Conservation (phyloP, 2,888 invertebrate genomes). For the Dicycla oo region DNA sequence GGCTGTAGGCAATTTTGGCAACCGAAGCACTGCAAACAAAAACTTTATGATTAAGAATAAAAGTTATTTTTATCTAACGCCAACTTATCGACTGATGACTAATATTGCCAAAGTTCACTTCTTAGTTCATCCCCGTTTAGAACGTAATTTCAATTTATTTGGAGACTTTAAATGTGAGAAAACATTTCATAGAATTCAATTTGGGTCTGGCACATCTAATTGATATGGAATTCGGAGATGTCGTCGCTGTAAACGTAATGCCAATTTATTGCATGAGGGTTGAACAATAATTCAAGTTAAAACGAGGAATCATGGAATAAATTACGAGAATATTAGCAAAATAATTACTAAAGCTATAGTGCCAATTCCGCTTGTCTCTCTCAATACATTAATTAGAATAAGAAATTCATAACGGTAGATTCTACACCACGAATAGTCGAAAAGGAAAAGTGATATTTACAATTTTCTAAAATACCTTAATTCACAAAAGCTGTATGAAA, state of each 20-base stretch:
- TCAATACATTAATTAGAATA: neutral
- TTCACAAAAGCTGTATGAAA: neutral
- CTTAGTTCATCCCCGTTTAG: slow-evolving; percentile 41
- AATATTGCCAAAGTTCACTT: slow-evolving; percentile 49
- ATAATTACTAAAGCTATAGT: slow-evolving; percentile 25
- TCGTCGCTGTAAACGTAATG: slow-evolving; percentile 28
- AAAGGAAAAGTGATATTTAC: neutral
- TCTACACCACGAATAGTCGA: neutral
- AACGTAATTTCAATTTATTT: slow-evolving; percentile 59
- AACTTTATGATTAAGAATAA: slow-evolving; percentile 60
- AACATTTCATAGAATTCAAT: slow-evolving; percentile 49
- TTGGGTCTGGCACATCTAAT: slow-evolving; percentile 33
- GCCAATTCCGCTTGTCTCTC: neutral
- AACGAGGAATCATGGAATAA: slow-evolving; percentile 19
- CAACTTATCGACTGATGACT: slow-evolving; percentile 51
- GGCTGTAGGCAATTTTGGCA: slow-evolving; percentile 57
- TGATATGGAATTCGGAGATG: slow-evolving; percentile 33
- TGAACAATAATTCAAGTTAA: slow-evolving; percentile 28
- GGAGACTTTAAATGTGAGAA: slow-evolving; percentile 29
- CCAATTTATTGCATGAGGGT: slow-evolving; percentile 27
- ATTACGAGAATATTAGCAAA: slow-evolving; percentile 28
- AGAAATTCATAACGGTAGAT: slow-evolving; percentile 4
- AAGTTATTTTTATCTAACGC: slow-evolving; percentile 59
- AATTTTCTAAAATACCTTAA: neutral
- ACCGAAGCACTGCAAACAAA: slow-evolving; percentile 47